These are phyloP conservation scores for Phyllotis vaccarum DNA, from an alignment of 2,797 vertebrate species.

Conservation along the genomic window DNA sequence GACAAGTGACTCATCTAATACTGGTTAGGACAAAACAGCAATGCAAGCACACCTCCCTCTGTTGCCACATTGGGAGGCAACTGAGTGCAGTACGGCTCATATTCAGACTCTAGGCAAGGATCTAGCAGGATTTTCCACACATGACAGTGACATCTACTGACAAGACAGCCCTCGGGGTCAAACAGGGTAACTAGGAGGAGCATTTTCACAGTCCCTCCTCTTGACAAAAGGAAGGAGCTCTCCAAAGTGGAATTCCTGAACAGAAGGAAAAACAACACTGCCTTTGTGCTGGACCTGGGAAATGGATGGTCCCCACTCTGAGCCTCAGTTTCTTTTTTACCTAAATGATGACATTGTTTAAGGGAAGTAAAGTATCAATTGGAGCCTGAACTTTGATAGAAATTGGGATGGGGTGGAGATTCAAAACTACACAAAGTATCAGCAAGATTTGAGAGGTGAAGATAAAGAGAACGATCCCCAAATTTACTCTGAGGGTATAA, in stretches of 20 bases:
- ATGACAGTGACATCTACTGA: background rate
- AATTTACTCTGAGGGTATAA: background rate
- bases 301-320: background rate
- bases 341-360: background rate
- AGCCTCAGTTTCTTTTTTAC: background rate
- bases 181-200: background rate
- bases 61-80: background rate
- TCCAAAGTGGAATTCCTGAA: background rate
- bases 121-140: background rate
- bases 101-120: background rate
- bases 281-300: background rate
- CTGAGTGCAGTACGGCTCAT: background rate
- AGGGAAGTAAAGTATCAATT: background rate
- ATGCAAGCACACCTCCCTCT: background rate
- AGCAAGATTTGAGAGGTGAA: background rate
- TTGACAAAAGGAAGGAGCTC: background rate
- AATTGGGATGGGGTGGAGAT: accelerated
- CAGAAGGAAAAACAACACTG: too few species aligned
- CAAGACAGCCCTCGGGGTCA: background rate
- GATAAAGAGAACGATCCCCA: background rate
- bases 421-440: background rate
- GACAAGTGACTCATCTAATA: background rate
- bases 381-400: background rate
- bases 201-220: background rate
- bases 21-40: too few species aligned